Percentiles rank a stretch among this genome's conserved stretches.
phyloP scores from a whole-genome alignment of 2,113 vertebrate species.

The Ibidorhyncha struthersii region DNA sequence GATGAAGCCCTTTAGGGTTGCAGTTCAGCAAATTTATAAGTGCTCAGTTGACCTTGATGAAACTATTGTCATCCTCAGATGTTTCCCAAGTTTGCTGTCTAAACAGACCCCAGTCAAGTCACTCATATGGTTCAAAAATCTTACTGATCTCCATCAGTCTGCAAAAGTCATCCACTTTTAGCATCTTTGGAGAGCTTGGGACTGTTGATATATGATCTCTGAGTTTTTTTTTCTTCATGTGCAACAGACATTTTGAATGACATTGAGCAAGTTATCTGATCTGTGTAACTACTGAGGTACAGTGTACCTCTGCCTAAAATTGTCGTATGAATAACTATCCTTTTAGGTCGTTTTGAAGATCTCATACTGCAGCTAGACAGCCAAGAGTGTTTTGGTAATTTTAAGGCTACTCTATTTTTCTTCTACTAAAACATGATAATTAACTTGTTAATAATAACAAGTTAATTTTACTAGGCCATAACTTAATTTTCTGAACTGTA shows the following conservation, averaged over 20 bases:
- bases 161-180: not conserved
- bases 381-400: not conserved
- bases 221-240: not conserved
- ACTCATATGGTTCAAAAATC: not conserved
- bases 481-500: not conserved
- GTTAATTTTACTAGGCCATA: not conserved
- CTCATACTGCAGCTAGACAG: not conserved
- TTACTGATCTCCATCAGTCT: not conserved
- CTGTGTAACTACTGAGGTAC: not conserved
- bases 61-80: not conserved
- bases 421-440: not conserved
- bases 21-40: not conserved
- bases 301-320: not conserved
- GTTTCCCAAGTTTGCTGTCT: not conserved
- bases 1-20: not conserved
- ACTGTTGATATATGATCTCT: not conserved
- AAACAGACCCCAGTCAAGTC: not conserved
- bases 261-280: not conserved
- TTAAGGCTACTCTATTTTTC: not conserved
- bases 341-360: not conserved
- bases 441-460: no score
- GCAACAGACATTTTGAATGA: not conserved
- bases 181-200: not conserved
- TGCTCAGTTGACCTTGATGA: not conserved
- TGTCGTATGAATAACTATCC: not conserved